Evolutionary conservation across 2,797 vertebrate genomes (phyloP).

Genomic region (Melanotaenia boesemani): DNA sequence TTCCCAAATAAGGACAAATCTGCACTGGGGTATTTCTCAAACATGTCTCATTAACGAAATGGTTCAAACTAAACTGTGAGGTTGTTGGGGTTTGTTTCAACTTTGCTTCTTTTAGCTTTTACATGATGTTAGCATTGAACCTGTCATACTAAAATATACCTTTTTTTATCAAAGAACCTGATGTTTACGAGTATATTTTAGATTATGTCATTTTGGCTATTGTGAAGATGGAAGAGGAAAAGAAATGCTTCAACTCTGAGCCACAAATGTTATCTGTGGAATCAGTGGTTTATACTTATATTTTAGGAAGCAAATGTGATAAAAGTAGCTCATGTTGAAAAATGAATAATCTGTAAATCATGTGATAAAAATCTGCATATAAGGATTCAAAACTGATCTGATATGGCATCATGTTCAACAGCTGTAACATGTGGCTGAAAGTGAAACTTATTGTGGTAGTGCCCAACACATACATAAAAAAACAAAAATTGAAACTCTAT

Average conservation of each 20-base stretch:
- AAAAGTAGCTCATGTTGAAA: background rate
- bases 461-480: background rate
- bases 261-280: background rate
- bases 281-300: background rate
- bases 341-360: background rate
- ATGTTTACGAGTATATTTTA: background rate
- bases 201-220: background rate
- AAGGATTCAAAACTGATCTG: background rate
- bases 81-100: background rate
- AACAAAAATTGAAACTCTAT: background rate
- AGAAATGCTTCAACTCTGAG: background rate
- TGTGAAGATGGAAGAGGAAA: background rate
- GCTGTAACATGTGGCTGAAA: background rate
- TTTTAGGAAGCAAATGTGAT: background rate
- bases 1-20: too few relatives aligned
- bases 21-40: too few relatives aligned
- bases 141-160: background rate
- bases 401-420: background rate
- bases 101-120: slow-evolving; percentile 6
- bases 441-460: background rate
- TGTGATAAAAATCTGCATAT: background rate
- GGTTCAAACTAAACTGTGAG: background rate
- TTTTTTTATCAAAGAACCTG: background rate
- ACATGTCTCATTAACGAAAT: too few relatives aligned
- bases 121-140: background rate